phyloP scores from a whole-genome alignment of 2,888 invertebrate genomes.

The Apotomis capreana region DNA sequence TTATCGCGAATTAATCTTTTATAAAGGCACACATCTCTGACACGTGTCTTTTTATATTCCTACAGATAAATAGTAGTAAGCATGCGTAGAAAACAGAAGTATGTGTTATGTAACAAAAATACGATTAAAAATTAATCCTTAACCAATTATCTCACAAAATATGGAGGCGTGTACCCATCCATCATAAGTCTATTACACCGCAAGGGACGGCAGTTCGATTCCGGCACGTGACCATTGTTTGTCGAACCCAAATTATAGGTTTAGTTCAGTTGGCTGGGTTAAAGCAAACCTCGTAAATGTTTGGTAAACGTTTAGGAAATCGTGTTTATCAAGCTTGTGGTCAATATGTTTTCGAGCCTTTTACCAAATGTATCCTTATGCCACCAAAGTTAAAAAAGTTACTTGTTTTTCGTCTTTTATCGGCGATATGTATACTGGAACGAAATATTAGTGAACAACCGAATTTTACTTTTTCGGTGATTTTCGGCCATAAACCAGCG shows the following conservation, averaged over 20 bases:
- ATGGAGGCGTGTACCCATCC: conserved; percentile 50
- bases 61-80: too few species aligned
- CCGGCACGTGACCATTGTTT: conserved; percentile 69
- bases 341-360: background rate
- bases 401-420: too few species aligned
- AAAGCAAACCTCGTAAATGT: conserved; percentile 23
- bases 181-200: conserved; percentile 48
- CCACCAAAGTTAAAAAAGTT: too few species aligned
- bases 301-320: conserved; percentile 8
- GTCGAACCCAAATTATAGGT: conserved; percentile 62
- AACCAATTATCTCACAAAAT: conserved; percentile 29
- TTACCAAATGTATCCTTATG: background rate
- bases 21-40: too few species aligned
- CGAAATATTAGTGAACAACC: too few species aligned
- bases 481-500: too few species aligned
- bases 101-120: conserved; percentile 12
- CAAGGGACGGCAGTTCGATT: conserved; percentile 43
- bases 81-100: too few species aligned
- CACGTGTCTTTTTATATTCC: too few species aligned
- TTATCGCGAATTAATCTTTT: too few species aligned
- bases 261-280: conserved; percentile 43
- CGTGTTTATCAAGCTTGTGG: background rate
- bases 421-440: too few species aligned
- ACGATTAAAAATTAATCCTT: conserved; percentile 37
- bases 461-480: too few species aligned